Conservation (phyloP, 2,888 invertebrate species). For the Agrypnus murinus region DNA sequence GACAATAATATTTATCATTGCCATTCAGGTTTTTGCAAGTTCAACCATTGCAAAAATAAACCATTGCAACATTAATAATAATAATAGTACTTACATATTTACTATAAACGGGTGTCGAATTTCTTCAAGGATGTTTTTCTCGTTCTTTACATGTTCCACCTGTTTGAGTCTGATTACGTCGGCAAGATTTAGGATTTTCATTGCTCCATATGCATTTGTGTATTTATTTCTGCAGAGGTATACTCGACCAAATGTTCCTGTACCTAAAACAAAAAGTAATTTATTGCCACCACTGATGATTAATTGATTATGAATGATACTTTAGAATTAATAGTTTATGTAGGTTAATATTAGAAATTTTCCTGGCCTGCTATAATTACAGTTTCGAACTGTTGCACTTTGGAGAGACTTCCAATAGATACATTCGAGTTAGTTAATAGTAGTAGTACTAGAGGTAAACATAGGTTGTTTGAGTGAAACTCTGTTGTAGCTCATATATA, state of each 20-base stretch:
- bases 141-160: conserved; percentile 98
- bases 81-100: conserved; percentile 83
- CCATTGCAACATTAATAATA: conserved; percentile 36
- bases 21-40: conserved; percentile 20
- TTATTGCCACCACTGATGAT: too few species aligned
- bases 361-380: too few species aligned
- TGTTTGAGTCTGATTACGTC: conserved; percentile 96
- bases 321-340: too few species aligned
- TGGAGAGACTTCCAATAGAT: too few species aligned
- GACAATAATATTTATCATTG: conserved; percentile 3
- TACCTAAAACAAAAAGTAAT: conserved; percentile 76
- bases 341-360: too few species aligned
- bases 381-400: too few species aligned
- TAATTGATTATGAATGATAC: too few species aligned
- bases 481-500: too few species aligned
- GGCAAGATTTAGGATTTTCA: conserved; percentile 95
- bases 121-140: conserved; percentile 93
- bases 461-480: too few species aligned
- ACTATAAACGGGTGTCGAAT: conserved; percentile 97
- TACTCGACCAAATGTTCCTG: conserved; percentile 97
- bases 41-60: not conserved
- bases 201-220: conserved; percentile 88
- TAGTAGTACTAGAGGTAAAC: too few species aligned
- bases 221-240: conserved; percentile 90
- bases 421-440: too few species aligned